These are phyloP conservation scores for Helostoma temminkii DNA, from an alignment of 2,797 vertebrate species.

Conservation along the genomic window DNA sequence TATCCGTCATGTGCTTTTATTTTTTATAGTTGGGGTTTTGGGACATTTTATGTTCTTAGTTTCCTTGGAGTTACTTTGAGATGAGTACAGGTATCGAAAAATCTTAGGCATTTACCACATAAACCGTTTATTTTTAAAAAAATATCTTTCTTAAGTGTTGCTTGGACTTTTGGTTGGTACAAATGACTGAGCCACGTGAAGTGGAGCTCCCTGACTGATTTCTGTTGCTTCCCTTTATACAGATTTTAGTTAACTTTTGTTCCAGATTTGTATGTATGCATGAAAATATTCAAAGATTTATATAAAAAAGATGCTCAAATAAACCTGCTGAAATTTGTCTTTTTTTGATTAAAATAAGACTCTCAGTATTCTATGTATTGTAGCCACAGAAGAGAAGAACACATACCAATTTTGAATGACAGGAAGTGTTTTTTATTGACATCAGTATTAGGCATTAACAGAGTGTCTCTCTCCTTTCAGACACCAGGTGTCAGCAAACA, in stretches of 20 bases:
- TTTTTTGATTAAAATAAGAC: neutral
- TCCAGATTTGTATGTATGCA: constrained; percentile 50
- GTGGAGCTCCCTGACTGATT: constrained; percentile 33
- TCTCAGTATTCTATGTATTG: neutral
- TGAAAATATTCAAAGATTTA: constrained; percentile 51
- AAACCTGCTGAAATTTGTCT: constrained; percentile 13
- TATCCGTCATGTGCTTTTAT: constrained; percentile 24
- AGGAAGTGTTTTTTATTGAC: neutral
- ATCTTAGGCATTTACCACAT: constrained; percentile 60
- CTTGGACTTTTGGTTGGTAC: constrained; percentile 36
- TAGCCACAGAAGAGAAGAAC: neutral
- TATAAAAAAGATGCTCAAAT: constrained; percentile 41
- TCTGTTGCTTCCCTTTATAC: constrained; percentile 25
- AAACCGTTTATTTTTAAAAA: constrained; percentile 50
- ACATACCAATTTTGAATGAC: neutral
- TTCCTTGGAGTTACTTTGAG: neutral
- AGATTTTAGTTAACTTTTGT: constrained; percentile 45
- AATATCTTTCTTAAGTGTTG: constrained; percentile 1
- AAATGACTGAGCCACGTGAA: constrained; percentile 1
- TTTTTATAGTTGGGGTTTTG: constrained; percentile 24
- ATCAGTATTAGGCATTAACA: neutral
- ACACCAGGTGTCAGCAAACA: constrained; percentile 80
- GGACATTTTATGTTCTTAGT: constrained; percentile 34
- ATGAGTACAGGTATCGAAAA: neutral
- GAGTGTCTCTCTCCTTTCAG: constrained; percentile 34